Evolutionary conservation across 2,113 vertebrate species (phyloP).

Genomic region (Capra hircus): DNA sequence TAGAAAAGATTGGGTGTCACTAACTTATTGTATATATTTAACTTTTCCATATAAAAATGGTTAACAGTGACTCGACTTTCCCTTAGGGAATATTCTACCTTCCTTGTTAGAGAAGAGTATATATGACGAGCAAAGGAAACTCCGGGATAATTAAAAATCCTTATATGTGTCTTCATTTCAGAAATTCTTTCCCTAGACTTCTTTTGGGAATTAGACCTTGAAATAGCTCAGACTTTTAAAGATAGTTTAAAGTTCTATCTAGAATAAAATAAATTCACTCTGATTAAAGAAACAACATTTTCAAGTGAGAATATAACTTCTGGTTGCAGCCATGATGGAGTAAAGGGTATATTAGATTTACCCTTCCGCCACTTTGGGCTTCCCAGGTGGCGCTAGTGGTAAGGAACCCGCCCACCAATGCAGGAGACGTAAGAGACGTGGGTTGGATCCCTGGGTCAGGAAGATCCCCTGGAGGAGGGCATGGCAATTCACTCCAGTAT

Average conservation of each 20-base stretch:
- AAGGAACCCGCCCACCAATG: neutral
- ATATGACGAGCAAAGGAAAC: constrained; percentile 21
- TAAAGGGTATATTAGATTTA: neutral
- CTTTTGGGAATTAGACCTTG: constrained; percentile 44
- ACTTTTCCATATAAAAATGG: constrained; percentile 27
- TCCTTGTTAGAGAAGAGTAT: constrained; percentile 47
- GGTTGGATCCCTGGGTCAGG: neutral
- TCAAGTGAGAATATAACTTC: neutral
- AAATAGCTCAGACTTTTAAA: constrained; percentile 55
- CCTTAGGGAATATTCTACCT: constrained; percentile 28
- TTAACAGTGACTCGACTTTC: constrained; percentile 27
- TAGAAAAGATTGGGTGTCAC: neutral
- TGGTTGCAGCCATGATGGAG: neutral
- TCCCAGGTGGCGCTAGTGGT: neutral
- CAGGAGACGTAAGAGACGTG: neutral
- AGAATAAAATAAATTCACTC: constrained; percentile 34
- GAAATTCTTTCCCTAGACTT: constrained; percentile 45
- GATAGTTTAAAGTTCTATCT: constrained; percentile 29
- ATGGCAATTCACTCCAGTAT: neutral
- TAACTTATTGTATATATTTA: neutral
- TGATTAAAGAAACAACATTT: constrained; percentile 40
- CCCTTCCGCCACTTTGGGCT: neutral
- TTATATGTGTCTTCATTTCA: constrained; percentile 39
- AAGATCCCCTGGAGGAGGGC: neutral
- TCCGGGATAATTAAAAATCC: constrained; percentile 48